Conservation (phyloP, 1,140 invertebrate species). For the Drosophila kohkoa region DNA sequence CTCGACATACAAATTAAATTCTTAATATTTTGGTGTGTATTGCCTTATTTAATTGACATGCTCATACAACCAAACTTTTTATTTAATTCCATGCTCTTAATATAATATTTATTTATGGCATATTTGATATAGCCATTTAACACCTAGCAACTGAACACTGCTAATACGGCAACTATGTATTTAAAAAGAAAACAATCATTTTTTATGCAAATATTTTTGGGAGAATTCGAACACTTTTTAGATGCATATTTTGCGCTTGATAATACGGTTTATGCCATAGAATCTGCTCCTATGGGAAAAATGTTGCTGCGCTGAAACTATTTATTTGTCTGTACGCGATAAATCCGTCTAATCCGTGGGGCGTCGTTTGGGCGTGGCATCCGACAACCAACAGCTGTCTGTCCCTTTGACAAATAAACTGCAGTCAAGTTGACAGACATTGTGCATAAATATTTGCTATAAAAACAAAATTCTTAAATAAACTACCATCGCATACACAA, state of each 20-base stretch:
- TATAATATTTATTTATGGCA: background rate
- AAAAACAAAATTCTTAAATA: slow-evolving; percentile 62
- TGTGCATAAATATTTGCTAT: slow-evolving; percentile 69
- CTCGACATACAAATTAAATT: too few relatives aligned
- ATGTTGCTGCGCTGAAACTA: slow-evolving; percentile 30
- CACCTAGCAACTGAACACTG: background rate
- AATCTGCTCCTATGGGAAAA: too few relatives aligned
- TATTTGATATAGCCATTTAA: background rate
- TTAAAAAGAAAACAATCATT: slow-evolving; percentile 7
- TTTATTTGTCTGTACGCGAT: slow-evolving; percentile 63
- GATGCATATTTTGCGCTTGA: slow-evolving; percentile 29
- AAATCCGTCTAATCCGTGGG: slow-evolving; percentile 74
- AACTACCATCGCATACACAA: slow-evolving; percentile 9
- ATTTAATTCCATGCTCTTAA: background rate
- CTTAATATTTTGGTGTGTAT: too few relatives aligned
- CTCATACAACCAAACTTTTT: background rate
- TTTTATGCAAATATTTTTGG: slow-evolving; percentile 31
- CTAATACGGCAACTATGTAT: background rate
- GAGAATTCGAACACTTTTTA: slow-evolving; percentile 22
- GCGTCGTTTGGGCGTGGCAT: slow-evolving; percentile 23
- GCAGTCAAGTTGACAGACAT: slow-evolving; percentile 41
- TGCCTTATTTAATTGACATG: too few relatives aligned
- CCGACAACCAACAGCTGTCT: slow-evolving; percentile 53
- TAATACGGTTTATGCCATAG: slow-evolving; percentile 7
- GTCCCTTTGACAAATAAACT: slow-evolving; percentile 76